Percentiles rank a stretch among this genome's conserved stretches.
Evolutionary conservation across 2,797 vertebrate genomes (phyloP).

Genomic region (Psittacula derbiana): DNA sequence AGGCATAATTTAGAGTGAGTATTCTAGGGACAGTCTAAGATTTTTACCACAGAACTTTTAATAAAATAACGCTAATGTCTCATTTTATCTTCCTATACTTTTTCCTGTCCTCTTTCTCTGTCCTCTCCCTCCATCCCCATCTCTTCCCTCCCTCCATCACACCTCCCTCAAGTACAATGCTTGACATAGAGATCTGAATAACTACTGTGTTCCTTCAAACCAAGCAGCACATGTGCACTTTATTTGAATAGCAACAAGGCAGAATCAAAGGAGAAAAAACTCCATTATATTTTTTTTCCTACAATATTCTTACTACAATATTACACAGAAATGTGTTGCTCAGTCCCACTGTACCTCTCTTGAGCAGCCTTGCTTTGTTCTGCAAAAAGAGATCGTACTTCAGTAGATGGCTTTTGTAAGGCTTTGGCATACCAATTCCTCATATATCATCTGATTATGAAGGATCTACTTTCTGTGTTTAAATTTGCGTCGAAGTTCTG

Average conservation of each 20-base stretch:
- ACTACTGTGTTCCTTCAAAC: background rate
- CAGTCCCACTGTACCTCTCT: background rate
- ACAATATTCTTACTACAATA: background rate
- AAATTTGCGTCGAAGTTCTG: background rate
- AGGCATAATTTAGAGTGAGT: conserved; percentile 71
- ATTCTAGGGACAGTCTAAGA: conserved; percentile 32
- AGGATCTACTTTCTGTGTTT: background rate
- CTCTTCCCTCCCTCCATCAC: background rate
- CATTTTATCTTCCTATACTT: background rate
- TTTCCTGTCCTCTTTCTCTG: background rate
- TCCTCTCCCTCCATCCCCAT: background rate
- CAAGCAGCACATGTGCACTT: background rate
- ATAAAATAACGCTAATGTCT: background rate
- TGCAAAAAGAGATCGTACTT: background rate
- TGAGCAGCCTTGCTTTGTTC: background rate
- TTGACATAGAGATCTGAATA: background rate
- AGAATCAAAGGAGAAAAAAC: background rate
- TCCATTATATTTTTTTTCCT: rapidly evolving
- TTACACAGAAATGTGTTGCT: background rate
- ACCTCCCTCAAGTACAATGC: background rate
- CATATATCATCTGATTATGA: rapidly evolving
- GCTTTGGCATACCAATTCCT: background rate
- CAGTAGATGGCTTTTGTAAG: background rate
- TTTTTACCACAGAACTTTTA: conserved; percentile 8
- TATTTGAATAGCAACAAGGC: background rate